Evolutionary conservation across 2,888 invertebrate species (phyloP).

Genomic region (Agriopis leucophaearia): DNA sequence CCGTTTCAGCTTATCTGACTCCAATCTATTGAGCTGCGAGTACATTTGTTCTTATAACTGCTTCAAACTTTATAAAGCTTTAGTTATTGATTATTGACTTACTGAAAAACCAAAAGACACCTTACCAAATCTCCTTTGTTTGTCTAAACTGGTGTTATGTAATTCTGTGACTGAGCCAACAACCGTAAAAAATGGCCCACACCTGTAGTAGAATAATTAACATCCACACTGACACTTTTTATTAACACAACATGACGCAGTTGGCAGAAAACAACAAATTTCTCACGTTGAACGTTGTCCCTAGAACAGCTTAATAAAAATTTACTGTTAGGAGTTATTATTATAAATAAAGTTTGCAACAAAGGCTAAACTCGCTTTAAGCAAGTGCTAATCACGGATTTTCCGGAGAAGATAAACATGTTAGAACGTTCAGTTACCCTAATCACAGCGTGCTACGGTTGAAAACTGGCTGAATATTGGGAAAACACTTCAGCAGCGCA

Average conservation of each 20-base stretch:
- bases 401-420: not conserved
- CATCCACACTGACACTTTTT: no score
- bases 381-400: not conserved
- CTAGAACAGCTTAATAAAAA: not conserved
- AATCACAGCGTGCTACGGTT: not conserved
- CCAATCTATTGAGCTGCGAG: constrained; percentile 34
- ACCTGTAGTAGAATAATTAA: no score
- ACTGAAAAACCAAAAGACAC: not conserved
- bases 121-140: no score
- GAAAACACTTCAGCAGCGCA: constrained; percentile 11
- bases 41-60: constrained; percentile 36
- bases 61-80: constrained; percentile 24
- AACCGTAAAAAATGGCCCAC: no score
- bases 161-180: no score
- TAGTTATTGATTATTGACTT: not conserved
- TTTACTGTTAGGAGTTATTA: not conserved
- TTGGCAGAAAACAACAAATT: no score
- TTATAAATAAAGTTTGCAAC: constrained; percentile 3
- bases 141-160: no score
- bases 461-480: constrained; percentile 9
- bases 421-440: not conserved
- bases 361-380: not conserved
- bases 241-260: no score
- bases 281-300: no score
- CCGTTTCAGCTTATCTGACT: constrained; percentile 40